Base-by-base conservation (phyloP, 1,140 invertebrate genomes). In the Carposina sasakii region DNA sequence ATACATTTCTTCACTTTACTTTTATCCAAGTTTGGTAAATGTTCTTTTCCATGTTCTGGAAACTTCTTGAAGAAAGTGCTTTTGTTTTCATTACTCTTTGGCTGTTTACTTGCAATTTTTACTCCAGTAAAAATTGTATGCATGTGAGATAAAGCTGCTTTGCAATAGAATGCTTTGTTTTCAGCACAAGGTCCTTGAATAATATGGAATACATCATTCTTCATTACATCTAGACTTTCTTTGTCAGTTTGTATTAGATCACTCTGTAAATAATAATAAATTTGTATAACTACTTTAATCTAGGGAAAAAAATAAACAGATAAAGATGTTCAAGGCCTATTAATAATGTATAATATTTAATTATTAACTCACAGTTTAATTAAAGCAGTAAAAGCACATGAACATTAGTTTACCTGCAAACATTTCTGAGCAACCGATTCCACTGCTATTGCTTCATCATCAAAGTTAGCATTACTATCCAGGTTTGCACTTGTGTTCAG, bases 71-170 rank as follows among this genome's bases (percentile, higher is more conserved):
- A 77, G 67, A 91, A 88, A 36, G 76, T 53, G 47, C 68, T 60
- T 60, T 68, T 62, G 2, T 41, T 48, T 47, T 55, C 44, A 34
- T 57, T 41, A 5, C 54, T 40, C 69, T 82, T 60, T 54, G 57
- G 68, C 42, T 48, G 13, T 60, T 46, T 53, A 33, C 47, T 61
- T 48, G 21, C 46, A 66, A 22, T 69, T 58, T 48, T 86, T 51
- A 85, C 81, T 23, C 74, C 63, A 10, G 60, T 69, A 12, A 92
- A 61, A 47, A 92, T 71, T 2, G 76, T 48, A 23, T 89, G 75
- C 2, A 91, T 53, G 72, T 93, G 89, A 15, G 89, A 91, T 1
- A 93, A 66, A 1, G 90, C 88, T 20, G 85, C 66, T 73, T 83
- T 78, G 56, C 66, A 70, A 39, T 83, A 83, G 42, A 64, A 54